Base-by-base conservation (phyloP, 1,140 invertebrate genomes). In the Apis laboriosa region DNA sequence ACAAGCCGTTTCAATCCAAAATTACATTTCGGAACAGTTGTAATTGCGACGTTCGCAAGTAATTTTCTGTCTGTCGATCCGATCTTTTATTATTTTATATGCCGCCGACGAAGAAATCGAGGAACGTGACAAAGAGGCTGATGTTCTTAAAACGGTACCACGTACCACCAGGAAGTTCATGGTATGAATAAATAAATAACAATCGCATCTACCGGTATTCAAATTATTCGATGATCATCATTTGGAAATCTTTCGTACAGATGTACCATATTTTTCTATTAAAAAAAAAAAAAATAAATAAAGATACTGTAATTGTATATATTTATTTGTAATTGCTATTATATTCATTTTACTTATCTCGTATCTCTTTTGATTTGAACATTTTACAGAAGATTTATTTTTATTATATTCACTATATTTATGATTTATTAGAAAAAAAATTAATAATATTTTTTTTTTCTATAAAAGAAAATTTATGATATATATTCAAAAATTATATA, bases 111-210 rank as follows among this genome's bases (percentile, higher is more conserved):
- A 76, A 70, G 64, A 76, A 70, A 70, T n/a, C 49, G 63, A 21
- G 3, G 1, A 76, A 80, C 64, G 77, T 61, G 72, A 84, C 64
- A 63, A 75, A 80, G 78, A 24, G 15, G 64, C 51, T 68, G 53
- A 34, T 17, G 56, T 73, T 78, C 53, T 24, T 28, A 34, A 19
- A 73, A 83, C 64, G 71, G 70, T 80, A 74, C 9, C 43, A 60
- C 75, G 55, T 19, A 55, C 34, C 24, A 67, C 21, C 24, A 84
- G 60, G 82, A 84, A 84, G 66, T 28, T 51, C 67, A 53, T 56
- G 82, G 13, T 55, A 51, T 78, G 81, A 67, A 78, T 83, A 43
- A 43, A 78, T 60, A 49, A 83, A 83, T 78, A 24, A 9, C 9
- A 28, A 70, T 28, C 21, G n/a, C 0, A 43, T 80, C 1, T 17